A percentile compares a stretch with the other conserved stretches of the same genome.
phyloP scores from a whole-genome alignment of 2,797 vertebrate species.

The Columba guinea region DNA sequence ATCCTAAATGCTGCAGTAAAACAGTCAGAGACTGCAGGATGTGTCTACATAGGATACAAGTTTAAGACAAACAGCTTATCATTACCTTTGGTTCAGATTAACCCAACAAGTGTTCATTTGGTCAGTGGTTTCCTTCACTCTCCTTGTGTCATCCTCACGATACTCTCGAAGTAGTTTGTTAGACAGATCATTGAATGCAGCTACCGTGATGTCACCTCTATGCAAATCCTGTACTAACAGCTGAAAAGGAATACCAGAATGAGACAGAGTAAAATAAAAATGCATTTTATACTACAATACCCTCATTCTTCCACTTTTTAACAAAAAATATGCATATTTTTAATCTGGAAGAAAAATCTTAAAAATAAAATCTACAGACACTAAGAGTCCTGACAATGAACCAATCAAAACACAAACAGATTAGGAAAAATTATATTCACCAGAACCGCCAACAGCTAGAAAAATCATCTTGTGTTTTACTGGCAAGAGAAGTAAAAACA shows the following conservation, averaged over 20 bases:
- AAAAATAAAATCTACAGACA: not conserved
- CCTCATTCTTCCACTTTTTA: not conserved
- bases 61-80: not conserved
- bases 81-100: slow-evolving; percentile 89
- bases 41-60: rapidly evolving
- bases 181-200: slow-evolving; percentile 88
- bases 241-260: slow-evolving; percentile 72
- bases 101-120: slow-evolving; percentile 87
- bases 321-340: not conserved
- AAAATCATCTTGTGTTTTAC: not conserved
- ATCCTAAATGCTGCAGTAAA: not conserved
- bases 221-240: slow-evolving; percentile 88
- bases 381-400: not conserved
- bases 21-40: not conserved
- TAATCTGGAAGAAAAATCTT: not conserved
- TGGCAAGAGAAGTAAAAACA: not conserved
- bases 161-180: slow-evolving; percentile 90
- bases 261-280: not conserved
- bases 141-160: slow-evolving; percentile 88
- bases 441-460: not conserved
- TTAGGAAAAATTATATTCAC: not conserved
- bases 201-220: slow-evolving; percentile 83
- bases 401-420: not conserved
- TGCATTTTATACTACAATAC: not conserved
- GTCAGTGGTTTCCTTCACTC: slow-evolving; percentile 90